A percentile compares a stretch with the other conserved stretches of the same genome.
Evolutionary conservation across 2,113 vertebrate genomes (phyloP).

Genomic region (Struthidea cinerea): DNA sequence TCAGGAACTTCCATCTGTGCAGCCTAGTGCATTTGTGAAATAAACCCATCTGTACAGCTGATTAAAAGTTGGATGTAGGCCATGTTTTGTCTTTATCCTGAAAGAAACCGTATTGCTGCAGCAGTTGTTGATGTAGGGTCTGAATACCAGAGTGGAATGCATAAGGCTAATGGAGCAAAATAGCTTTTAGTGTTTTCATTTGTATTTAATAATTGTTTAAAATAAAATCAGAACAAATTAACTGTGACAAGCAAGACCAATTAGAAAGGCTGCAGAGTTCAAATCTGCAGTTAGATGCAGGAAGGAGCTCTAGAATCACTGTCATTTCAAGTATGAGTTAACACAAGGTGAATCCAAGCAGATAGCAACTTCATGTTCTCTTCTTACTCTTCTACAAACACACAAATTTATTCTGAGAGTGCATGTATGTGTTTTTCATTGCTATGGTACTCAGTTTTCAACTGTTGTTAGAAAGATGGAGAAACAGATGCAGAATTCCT

Average conservation of each 20-base stretch:
- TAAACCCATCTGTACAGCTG: constrained; percentile 85
- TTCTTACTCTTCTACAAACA: background rate
- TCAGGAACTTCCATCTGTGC: constrained; percentile 81
- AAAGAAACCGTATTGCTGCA: constrained; percentile 69
- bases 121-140: constrained; percentile 59
- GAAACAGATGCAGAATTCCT: background rate
- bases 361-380: background rate
- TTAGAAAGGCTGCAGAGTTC: constrained; percentile 48
- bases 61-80: constrained; percentile 78
- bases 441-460: background rate
- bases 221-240: constrained; percentile 63
- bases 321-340: background rate
- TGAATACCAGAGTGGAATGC: constrained; percentile 30
- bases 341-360: constrained; percentile 2
- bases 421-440: background rate
- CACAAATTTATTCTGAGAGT: background rate
- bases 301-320: background rate
- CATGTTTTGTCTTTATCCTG: constrained; percentile 74
- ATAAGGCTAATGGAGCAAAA: constrained; percentile 57
- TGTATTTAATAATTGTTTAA: constrained; percentile 66
- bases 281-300: constrained; percentile 1
- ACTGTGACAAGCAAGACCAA: constrained; percentile 34
- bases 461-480: background rate
- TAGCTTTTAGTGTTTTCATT: constrained; percentile 61
- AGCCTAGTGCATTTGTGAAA: constrained; percentile 74